Evolutionary conservation across 1,140 invertebrate species (phyloP).

Genomic region (Druon quercuslanigerum): DNA sequence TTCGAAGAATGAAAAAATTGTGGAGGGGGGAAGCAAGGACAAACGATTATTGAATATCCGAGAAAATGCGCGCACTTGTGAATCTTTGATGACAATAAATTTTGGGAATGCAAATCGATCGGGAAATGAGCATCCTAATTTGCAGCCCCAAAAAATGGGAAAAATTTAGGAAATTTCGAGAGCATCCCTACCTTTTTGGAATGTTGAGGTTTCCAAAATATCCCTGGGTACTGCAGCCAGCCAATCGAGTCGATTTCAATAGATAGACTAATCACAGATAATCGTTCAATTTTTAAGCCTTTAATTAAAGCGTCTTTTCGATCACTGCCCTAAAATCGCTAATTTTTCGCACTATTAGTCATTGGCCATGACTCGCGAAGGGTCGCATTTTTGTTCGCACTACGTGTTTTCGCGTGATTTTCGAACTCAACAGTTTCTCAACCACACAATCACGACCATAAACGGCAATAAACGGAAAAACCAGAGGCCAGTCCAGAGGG

Average conservation of each 20-base stretch:
- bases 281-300: neutral
- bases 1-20: conserved; percentile 1
- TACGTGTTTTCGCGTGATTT: neutral
- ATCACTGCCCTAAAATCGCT: neutral
- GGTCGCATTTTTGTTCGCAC: conserved; percentile 1
- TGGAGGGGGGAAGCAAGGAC: conserved; percentile 30
- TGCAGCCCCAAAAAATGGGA: neutral
- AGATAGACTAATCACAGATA: neutral
- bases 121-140: neutral
- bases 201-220: too few species aligned
- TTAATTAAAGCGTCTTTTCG: conserved; percentile 16
- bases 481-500: neutral
- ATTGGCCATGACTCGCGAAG: neutral
- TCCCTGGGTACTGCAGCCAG: too few species aligned
- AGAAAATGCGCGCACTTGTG: conserved; percentile 25
- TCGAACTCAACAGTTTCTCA: conserved; percentile 9
- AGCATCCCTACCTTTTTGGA: too few species aligned
- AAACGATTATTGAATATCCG: conserved; percentile 42
- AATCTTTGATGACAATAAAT: neutral
- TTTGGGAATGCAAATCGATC: neutral
- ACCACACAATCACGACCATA: neutral
- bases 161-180: too few species aligned
- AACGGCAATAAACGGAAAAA: conserved; percentile 22
- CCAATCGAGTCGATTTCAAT: too few species aligned
- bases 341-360: neutral